Base-by-base conservation (phyloP, 2,888 invertebrate genomes). In the Palloptera scutellata region DNA sequence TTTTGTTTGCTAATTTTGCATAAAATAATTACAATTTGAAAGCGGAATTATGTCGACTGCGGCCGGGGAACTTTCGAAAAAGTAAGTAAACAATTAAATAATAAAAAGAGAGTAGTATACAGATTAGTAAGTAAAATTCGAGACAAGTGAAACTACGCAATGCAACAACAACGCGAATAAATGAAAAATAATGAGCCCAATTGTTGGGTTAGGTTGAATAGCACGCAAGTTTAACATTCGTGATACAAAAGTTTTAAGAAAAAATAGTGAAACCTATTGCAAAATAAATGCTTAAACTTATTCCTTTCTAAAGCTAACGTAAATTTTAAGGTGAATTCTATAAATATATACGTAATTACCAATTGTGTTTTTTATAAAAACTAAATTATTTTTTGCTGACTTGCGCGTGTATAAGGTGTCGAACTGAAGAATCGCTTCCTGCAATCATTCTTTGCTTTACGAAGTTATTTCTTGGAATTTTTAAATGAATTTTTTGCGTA, bases 41-140 rank as follows among this genome's bases (percentile, higher is more conserved):
- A 2, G 30, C 6, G 30, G 69, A 64, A 67, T 61, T 66, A 83
- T 83, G 84, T 77, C 78, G 61, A 75, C 77, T 69, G 76, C 78
- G 74, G 75, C 78, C 67, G 79, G 77, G 72, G 82, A 83, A 77
- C 66, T 83, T 51, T 83, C 83, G 30, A 83, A 83, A 74, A 83
- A 83, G 83, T 83, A 77, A 84, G 83, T 77, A 57, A n/a, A 5
- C 10, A 40, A 15, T 11, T 42, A 30, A 30, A 30, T 30, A 30
- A 30, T 30, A 30, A 30, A n/a, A 6, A 6, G 30, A 30, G 6
- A 30, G 30, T 30, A 30, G 30, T 30, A 6, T 30, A 30, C 6
- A 30, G 30, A 30, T 30, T 30, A 30, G 6, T 4, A 30, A 30
- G 6, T 6, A 6, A 30, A 54, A 53, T 30, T 62, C 15, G n/a